phyloP scores from a whole-genome alignment of 2,888 invertebrate species.

The Scaptomyza polygonia region DNA sequence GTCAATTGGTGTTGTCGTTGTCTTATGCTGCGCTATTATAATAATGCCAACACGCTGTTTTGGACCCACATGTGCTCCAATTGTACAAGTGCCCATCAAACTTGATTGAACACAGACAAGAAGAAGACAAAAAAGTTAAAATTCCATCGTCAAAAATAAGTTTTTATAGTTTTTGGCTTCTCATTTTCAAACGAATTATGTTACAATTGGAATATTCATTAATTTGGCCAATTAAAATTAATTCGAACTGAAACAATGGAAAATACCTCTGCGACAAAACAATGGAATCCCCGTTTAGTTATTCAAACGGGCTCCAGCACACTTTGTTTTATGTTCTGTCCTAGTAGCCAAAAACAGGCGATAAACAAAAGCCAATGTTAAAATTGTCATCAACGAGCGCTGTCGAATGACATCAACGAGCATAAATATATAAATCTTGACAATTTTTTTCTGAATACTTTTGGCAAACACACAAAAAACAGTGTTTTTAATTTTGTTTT shows the following conservation, averaged over 20 bases:
- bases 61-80: conserved; percentile 51
- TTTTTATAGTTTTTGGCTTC: too few species aligned
- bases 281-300: conserved; percentile 1
- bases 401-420: conserved; percentile 30
- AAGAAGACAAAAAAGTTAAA: too few species aligned
- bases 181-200: neutral
- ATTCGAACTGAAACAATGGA: neutral
- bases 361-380: conserved; percentile 37
- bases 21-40: conserved; percentile 31
- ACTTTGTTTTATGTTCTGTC: neutral
- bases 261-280: neutral
- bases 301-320: neutral
- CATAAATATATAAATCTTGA: conserved; percentile 50
- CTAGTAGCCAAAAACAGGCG: neutral
- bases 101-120: conserved; percentile 24
- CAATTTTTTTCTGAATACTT: conserved; percentile 40
- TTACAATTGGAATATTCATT: neutral
- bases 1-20: conserved; percentile 25
- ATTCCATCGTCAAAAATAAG: too few species aligned
- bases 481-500: conserved; percentile 30
- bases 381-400: conserved; percentile 10
- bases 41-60: conserved; percentile 40
- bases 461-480: conserved; percentile 7
- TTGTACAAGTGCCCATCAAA: conserved; percentile 50
- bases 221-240: neutral